Evolutionary conservation across 2,888 invertebrate genomes (phyloP), one percentile per base, ranked within the genome.

Genomic region (Spilarctia lutea): DNA sequence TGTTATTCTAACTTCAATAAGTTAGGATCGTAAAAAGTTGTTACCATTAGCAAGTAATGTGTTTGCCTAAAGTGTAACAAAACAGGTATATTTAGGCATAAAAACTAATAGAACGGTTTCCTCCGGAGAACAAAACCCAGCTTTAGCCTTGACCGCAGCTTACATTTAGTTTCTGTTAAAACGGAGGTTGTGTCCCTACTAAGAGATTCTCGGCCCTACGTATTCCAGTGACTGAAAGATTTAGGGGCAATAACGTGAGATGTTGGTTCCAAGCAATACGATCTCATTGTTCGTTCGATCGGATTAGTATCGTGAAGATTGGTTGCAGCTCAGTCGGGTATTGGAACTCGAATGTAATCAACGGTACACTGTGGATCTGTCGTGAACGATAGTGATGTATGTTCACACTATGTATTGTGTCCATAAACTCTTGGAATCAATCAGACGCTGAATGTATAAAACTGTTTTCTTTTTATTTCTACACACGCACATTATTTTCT

Each of bases 181-280:
- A 76, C 72, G 42, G 27, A 20, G 69, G 75, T 78, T 80, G 30
- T 11, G 35, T 60, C 77, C 65, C 65, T 77, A 73, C 76, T 77
- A 81, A 65, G 80, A 82, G 84, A 79, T 87, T 76, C 82, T 81
- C 79, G 80, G 83, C 84, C 80, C 83, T 73, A 69, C 86, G 88
- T 89, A 86, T 88, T 85, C 86, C 80, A 79, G 86, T 82, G 87
- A 88, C 87, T 91, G 93, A 91, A 94, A 95, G 94, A 95, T 95
- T 95, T 95, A 95, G 93, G 91, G 95, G 94, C 95, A 95, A 95
- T 95, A 95, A 94, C 91, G 94, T 88, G 87, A 89, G 89, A 91
- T 91, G 92, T 92, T 89, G 87, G 90, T 92, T 87, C 86, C 85
- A 85, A 91, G 91, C 92, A 89, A 92, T 93, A 89, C 89, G 88